Percentiles rank a stretch among this genome's conserved stretches.
Evolutionary conservation across 2,113 vertebrate species (phyloP).

Genomic region (Pantherophis guttatus): DNA sequence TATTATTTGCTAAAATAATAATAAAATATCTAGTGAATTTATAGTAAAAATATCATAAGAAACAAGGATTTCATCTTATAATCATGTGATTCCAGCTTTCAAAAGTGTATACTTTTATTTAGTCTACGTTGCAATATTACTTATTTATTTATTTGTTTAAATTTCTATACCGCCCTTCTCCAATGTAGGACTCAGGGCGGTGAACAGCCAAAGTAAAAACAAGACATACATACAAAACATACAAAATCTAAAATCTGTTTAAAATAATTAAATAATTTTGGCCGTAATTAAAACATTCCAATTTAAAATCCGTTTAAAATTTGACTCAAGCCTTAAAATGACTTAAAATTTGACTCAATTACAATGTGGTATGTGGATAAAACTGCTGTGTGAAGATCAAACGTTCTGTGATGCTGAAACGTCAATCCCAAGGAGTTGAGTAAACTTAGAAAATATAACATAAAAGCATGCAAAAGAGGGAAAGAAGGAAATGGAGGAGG

Average conservation of each 20-base stretch:
- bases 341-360: too few species aligned
- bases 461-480: neutral
- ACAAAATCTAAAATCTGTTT: too few species aligned
- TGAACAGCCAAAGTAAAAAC: too few species aligned
- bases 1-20: neutral
- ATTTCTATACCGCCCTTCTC: too few species aligned
- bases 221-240: too few species aligned
- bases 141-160: too few species aligned
- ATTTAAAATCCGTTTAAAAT: too few species aligned
- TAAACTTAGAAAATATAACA: neutral
- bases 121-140: constrained; percentile 1
- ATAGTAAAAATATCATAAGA: neutral
- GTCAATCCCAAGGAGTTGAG: neutral
- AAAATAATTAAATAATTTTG: too few species aligned
- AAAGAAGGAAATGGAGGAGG: neutral
- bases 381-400: constrained; percentile 1
- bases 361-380: constrained; percentile 2
- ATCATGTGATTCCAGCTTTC: neutral
- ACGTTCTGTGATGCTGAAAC: constrained; percentile 15
- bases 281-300: too few species aligned
- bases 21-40: neutral
- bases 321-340: too few species aligned
- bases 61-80: neutral
- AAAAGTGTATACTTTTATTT: neutral
- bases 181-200: too few species aligned